Evolutionary conservation across 2,888 invertebrate genomes (phyloP).

Genomic region (Caenorhabditis plicata): DNA sequence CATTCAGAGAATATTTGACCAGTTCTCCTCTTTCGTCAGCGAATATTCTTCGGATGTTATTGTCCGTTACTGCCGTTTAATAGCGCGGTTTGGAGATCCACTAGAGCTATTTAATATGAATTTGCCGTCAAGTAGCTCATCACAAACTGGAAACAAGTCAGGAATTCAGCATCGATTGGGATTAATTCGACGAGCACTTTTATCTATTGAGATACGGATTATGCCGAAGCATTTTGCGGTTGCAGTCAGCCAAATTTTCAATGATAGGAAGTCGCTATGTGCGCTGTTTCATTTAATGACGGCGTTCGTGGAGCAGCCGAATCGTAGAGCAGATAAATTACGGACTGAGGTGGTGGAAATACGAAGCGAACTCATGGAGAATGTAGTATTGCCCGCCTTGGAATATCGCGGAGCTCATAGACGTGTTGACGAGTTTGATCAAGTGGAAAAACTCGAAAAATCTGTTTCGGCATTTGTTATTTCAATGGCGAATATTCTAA

Average conservation of each 20-base stretch:
- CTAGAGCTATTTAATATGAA: conserved; percentile 14
- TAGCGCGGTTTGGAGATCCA: conserved; percentile 25
- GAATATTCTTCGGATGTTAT: conserved; percentile 33
- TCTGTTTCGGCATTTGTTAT: conserved; percentile 26
- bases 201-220: conserved; percentile 39
- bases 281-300: conserved; percentile 36
- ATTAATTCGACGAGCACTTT: conserved; percentile 36
- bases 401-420: conserved; percentile 24
- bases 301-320: conserved; percentile 30
- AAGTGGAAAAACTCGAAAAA: conserved; percentile 29
- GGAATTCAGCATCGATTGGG: conserved; percentile 30
- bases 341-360: conserved; percentile 16
- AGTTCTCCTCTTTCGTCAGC: conserved; percentile 46
- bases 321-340: conserved; percentile 13
- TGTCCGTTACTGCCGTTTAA: conserved; percentile 24
- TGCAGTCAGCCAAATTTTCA: conserved; percentile 28
- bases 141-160: conserved; percentile 19
- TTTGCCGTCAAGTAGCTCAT: conserved; percentile 23
- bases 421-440: conserved; percentile 39
- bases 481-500: conserved; percentile 32
- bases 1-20: conserved; percentile 53
- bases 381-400: conserved; percentile 29
- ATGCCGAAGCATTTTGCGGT: conserved; percentile 30
- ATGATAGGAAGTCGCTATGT: conserved; percentile 36
- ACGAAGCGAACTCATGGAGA: conserved; percentile 11